Evolutionary conservation across 2,797 vertebrate genomes (phyloP).

Genomic region (Valencia hispanica): DNA sequence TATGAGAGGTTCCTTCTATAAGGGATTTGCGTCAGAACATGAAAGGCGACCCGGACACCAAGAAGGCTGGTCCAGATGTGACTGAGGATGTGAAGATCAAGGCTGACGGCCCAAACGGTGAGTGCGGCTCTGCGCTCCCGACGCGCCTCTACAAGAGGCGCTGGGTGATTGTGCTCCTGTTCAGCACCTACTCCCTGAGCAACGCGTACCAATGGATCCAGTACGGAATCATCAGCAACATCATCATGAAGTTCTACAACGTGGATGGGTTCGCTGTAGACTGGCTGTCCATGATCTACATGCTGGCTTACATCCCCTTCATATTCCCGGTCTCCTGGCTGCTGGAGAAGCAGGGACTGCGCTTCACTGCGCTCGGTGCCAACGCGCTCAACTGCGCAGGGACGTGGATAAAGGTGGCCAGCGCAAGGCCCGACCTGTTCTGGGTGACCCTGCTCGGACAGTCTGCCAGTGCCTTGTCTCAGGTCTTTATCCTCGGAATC

Average conservation of each 20-base stretch:
- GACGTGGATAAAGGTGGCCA: slow-evolving; percentile 93
- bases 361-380: slow-evolving; percentile 87
- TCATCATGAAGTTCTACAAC: slow-evolving; percentile 87
- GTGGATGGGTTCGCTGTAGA: slow-evolving; percentile 84
- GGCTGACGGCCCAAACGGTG: slow-evolving; percentile 41
- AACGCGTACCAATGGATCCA: slow-evolving; percentile 98
- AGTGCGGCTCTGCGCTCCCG: slow-evolving; percentile 1
- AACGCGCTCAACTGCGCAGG: slow-evolving; percentile 88
- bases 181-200: slow-evolving; percentile 90
- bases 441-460: slow-evolving; percentile 88
- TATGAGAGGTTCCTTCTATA: too few relatives aligned
- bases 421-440: slow-evolving; percentile 83
- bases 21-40: slow-evolving; percentile 32
- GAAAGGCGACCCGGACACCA: slow-evolving; percentile 16
- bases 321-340: slow-evolving; percentile 95
- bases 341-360: slow-evolving; percentile 88
- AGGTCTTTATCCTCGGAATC: slow-evolving; percentile 95
- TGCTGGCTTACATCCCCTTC: slow-evolving; percentile 93
- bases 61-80: background rate
- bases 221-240: slow-evolving; percentile 92
- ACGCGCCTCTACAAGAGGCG: slow-evolving; percentile 81
- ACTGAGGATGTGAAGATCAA: slow-evolving; percentile 9
- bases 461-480: slow-evolving; percentile 83
- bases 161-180: slow-evolving; percentile 87
- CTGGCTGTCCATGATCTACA: slow-evolving; percentile 94